Conservation (phyloP, 2,113 vertebrate genomes). For the Cnemophilus loriae region DNA sequence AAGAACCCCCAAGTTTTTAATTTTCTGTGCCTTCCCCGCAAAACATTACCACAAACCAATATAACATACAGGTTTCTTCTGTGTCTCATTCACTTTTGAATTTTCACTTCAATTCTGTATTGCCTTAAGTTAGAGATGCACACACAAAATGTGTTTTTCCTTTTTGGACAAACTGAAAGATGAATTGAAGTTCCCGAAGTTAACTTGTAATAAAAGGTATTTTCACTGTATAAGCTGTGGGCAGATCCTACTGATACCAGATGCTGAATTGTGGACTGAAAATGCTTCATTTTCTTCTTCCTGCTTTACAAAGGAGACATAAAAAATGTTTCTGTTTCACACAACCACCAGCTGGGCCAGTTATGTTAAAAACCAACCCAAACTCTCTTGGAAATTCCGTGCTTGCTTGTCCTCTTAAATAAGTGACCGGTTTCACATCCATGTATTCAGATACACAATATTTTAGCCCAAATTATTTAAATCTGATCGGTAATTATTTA, state of each 20-base stretch:
- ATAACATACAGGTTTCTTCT: neutral
- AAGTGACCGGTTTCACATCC: neutral
- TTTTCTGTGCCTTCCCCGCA: neutral
- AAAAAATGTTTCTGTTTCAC: neutral
- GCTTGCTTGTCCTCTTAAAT: neutral
- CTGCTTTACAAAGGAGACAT: neutral
- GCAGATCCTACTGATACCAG: neutral
- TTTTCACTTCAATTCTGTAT: neutral
- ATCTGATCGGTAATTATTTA: neutral
- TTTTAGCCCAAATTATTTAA: neutral
- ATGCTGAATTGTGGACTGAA: neutral
- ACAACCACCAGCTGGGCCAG: neutral
- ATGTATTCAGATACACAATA: neutral
- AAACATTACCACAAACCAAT: neutral
- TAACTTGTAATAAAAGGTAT: neutral
- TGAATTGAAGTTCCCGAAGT: neutral
- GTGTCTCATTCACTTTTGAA: neutral
- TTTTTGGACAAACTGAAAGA: neutral
- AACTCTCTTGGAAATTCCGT: neutral
- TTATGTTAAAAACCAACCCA: neutral
- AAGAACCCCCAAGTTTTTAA: neutral
- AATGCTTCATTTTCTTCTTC: neutral
- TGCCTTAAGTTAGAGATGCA: neutral
- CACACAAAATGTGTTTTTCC: neutral
- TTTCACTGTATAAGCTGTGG: neutral